Conservation (phyloP, 1,140 invertebrate species). For the Diplogasteroides magnus region DNA sequence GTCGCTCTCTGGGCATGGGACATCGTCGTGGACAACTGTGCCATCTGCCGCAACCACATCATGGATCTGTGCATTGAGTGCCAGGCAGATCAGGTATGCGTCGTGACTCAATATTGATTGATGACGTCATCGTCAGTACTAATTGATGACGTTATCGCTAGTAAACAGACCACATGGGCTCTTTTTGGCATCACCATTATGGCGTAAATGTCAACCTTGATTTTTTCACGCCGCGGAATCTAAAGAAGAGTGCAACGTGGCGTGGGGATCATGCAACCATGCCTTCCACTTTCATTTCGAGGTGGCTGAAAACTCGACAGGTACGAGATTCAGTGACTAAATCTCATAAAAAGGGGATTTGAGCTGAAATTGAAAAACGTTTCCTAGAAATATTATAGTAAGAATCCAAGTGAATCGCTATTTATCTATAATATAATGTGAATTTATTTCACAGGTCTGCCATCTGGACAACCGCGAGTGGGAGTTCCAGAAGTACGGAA, state of each 20-base stretch:
- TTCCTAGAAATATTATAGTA: too few relatives aligned
- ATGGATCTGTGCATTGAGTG: constrained; percentile 99
- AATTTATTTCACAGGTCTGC: constrained; percentile 77
- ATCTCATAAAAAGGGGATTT: too few relatives aligned
- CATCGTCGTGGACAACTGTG: constrained; percentile 99
- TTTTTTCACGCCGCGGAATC: constrained; percentile 73
- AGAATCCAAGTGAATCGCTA: too few relatives aligned
- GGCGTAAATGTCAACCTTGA: too few relatives aligned
- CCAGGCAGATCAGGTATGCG: constrained; percentile 93
- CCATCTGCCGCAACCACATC: constrained; percentile 98
- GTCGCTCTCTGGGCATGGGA: constrained; percentile 76
- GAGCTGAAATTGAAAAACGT: too few relatives aligned
- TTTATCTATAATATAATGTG: too few relatives aligned
- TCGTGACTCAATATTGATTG: too few relatives aligned
- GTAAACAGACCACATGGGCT: too few relatives aligned
- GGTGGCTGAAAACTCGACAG: constrained; percentile 97
- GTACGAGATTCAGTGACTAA: too few relatives aligned
- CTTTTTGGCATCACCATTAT: too few relatives aligned
- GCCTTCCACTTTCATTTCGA: constrained; percentile 98
- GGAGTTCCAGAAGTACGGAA: constrained; percentile 94
- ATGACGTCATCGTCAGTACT: too few relatives aligned
- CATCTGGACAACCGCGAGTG: constrained; percentile 98
- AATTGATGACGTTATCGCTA: too few relatives aligned
- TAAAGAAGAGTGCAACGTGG: constrained; percentile 97
- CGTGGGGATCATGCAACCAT: constrained; percentile 99